Percentiles rank a stretch among this genome's conserved stretches.
Evolutionary conservation across 2,888 invertebrate genomes (phyloP).

Genomic region (Cheilosia pagana): DNA sequence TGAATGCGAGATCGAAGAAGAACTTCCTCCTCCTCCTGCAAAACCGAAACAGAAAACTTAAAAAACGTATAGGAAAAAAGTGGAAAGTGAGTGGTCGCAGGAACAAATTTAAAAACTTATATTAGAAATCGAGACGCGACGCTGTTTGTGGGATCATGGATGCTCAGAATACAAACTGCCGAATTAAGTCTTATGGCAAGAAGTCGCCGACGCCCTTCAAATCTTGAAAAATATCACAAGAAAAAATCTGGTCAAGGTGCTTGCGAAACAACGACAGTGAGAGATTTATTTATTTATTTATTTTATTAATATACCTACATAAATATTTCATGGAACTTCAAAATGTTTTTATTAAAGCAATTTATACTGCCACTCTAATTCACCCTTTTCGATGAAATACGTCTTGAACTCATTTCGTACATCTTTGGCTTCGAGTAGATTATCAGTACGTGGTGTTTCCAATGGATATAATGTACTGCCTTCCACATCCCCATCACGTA

Average conservation of each 20-base stretch:
- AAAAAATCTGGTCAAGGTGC: no score
- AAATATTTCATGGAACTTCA: neutral
- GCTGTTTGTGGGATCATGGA: constrained; percentile 56
- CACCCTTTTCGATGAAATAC: constrained; percentile 33
- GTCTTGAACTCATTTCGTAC: constrained; percentile 22
- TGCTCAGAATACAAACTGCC: constrained; percentile 57
- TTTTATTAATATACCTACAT: no score
- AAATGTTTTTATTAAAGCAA: constrained; percentile 23
- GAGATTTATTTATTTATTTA: neutral
- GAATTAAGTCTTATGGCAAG: constrained; percentile 54
- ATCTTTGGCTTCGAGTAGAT: constrained; percentile 20
- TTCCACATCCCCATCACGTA: no score
- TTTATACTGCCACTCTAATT: constrained; percentile 37
- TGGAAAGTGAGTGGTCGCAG: constrained; percentile 54
- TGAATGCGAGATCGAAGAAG: no score
- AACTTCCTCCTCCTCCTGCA: neutral
- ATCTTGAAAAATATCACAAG: constrained; percentile 51
- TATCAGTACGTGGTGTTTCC: constrained; percentile 7
- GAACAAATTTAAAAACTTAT: constrained; percentile 47
- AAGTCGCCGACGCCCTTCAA: constrained; percentile 49
- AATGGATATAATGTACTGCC: neutral
- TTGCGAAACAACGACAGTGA: neutral
- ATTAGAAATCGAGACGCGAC: constrained; percentile 40
- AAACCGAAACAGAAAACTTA: no score
- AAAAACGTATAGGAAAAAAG: constrained; percentile 38